These are phyloP conservation scores for Dinomys branickii DNA, from an alignment of 2,113 vertebrate genomes.

Conservation along the genomic window DNA sequence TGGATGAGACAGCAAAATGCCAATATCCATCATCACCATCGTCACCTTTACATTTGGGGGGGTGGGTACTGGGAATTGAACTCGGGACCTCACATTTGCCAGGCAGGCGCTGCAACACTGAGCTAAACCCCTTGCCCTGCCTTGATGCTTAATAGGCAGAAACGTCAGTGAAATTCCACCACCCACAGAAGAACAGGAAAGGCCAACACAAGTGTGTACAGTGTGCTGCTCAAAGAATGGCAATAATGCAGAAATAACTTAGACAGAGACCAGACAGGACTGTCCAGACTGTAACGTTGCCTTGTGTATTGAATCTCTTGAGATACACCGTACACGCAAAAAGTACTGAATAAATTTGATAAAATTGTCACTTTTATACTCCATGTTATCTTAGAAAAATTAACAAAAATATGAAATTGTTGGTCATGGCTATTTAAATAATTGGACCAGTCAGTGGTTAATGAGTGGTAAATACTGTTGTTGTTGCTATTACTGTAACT, in stretches of 20 bases:
- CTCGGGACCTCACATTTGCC: too few relatives aligned
- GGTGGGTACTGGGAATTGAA: too few relatives aligned
- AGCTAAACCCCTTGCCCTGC: too few relatives aligned
- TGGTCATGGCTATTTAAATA: neutral
- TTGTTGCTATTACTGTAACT: neutral
- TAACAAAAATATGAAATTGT: neutral
- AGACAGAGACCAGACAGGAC: neutral
- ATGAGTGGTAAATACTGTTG: neutral
- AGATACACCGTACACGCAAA: neutral
- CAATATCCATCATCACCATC: neutral
- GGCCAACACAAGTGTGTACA: neutral
- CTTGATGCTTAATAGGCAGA: neutral
- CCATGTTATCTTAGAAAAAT: neutral
- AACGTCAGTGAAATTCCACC: neutral
- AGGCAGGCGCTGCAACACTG: too few relatives aligned
- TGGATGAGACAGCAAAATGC: neutral
- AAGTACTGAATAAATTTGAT: neutral
- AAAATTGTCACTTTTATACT: neutral
- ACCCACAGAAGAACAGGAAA: neutral
- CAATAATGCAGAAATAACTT: neutral
- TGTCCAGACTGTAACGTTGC: neutral
- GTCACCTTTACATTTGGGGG: neutral
- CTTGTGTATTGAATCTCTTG: neutral
- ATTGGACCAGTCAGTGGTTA: neutral
- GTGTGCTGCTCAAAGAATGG: neutral